phyloP scores from a whole-genome alignment of 1,140 invertebrate species.

The Dufourea novaeangliae region DNA sequence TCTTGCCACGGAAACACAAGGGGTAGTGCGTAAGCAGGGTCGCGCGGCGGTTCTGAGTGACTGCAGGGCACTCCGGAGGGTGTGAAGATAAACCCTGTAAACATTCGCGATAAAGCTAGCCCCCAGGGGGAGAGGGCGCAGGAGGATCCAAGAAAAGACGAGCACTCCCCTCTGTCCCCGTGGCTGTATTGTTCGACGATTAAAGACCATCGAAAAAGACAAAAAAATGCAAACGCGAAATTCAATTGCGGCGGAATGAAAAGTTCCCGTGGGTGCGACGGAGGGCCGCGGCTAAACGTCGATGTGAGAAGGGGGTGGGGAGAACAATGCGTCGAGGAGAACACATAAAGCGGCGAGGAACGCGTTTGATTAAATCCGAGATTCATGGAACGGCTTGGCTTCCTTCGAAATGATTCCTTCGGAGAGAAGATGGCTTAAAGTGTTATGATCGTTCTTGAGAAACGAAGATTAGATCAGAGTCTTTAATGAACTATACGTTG shows the following conservation, averaged over 20 bases:
- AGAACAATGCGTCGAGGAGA: conserved; percentile 14
- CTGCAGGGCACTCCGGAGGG: conserved; percentile 44
- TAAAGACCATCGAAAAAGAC: conserved; percentile 33
- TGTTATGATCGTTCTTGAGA: conserved; percentile 14
- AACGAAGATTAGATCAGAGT: not conserved
- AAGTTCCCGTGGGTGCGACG: not conserved
- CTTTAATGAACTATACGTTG: not conserved
- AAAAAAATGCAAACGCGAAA: conserved; percentile 28
- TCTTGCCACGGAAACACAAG: conserved; percentile 11
- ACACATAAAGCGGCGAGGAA: not conserved
- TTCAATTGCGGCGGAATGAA: conserved; percentile 27
- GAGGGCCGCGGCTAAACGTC: not conserved
- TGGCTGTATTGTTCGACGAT: conserved; percentile 52
- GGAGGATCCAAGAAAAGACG: conserved; percentile 47
- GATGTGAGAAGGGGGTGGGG: too few relatives aligned
- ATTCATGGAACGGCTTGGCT: not conserved
- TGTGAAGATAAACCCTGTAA: conserved; percentile 68
- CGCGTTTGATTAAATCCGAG: conserved; percentile 26
- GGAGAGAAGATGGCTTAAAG: not conserved
- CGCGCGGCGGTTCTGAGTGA: conserved; percentile 43
- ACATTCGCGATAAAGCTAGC: conserved; percentile 65
- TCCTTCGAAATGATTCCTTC: not conserved
- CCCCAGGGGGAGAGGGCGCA: conserved; percentile 31
- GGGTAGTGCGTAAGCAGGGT: conserved; percentile 31
- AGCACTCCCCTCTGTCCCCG: conserved; percentile 6